Percentiles rank a stretch among this genome's conserved stretches.
phyloP scores from a whole-genome alignment of 2,113 vertebrate genomes.

The Pollimyrus isidori region DNA sequence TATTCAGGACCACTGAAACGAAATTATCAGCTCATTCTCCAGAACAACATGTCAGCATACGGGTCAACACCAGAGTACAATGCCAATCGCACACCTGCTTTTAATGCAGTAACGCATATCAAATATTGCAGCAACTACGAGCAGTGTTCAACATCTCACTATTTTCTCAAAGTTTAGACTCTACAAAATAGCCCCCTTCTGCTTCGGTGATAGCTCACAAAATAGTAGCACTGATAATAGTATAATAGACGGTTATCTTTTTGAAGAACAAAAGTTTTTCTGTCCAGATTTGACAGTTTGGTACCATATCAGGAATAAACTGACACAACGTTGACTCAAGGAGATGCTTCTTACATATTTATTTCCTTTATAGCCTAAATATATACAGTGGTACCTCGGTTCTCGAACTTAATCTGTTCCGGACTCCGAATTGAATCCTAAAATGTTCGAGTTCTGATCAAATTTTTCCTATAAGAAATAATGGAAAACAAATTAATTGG shows the following conservation, averaged over 20 bases:
- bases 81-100: neutral
- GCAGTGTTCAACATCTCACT: neutral
- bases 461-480: no score
- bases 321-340: neutral
- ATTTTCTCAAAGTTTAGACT: neutral
- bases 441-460: no score
- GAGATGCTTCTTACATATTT: neutral
- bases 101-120: neutral
- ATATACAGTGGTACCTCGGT: no score
- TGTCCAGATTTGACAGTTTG: neutral
- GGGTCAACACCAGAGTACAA: neutral
- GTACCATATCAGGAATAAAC: neutral
- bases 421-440: no score
- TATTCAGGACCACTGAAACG: neutral
- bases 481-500: no score
- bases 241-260: neutral
- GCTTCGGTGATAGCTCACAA: neutral
- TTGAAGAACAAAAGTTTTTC: neutral
- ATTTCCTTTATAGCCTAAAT: neutral
- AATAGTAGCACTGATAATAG: neutral
- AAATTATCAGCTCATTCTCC: neutral
- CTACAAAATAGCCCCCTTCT: neutral
- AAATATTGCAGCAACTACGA: neutral
- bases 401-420: no score
- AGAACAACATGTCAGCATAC: neutral